Evolutionary conservation across 2,888 invertebrate genomes (phyloP), one percentile per base, ranked within the genome.

Genomic region (Philopedon plagiatum): DNA sequence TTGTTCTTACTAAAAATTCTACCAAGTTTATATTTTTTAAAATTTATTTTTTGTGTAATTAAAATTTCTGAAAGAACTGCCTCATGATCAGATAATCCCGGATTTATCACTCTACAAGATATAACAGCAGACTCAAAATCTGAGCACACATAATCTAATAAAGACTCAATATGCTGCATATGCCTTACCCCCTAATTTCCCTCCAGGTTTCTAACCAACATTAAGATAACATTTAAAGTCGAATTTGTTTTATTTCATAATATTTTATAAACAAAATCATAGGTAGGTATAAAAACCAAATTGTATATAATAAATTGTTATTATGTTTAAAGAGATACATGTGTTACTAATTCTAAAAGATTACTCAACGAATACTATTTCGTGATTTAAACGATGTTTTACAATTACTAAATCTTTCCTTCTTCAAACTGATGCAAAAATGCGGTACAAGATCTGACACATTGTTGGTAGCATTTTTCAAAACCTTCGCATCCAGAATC

Each of bases 381-480:
- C 26, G 7, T 26, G 13, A 18, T 18, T 13, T 49, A 49, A 4
- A 13, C 1, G 13, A 11, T 13, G n/a, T 13, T 26, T 7, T 26
- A 26, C 7, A 26, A 13, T 13, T 62, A 21, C 49, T 63, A 69
- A 41, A 71, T 46, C 19, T 66, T 60, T 32, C 63, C 65, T 68
- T 67, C 58, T 74, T 64, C 41, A 7, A 74, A 54, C 68, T 77
- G 73, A 72, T 90, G 86, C 76, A 93, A 84, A 85, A 93, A 94
- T 44, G 88, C 89, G 68, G 86, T 86, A 78, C 92, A 91, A 67
- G 91, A 91, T 70, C 92, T 86, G 1, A 89, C 79, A 82, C 93
- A 93, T 82, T 94, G 94, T 74, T 92, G 88, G 80, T 91, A 94
- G 76, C 92, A 93, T 80, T 90, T 90, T 80, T 93, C 91, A 85